Percentiles rank a stretch among this genome's conserved stretches.
These are phyloP conservation scores for Donacobius atricapilla DNA, from an alignment of 2,113 vertebrate species.

Conservation along the genomic window DNA sequence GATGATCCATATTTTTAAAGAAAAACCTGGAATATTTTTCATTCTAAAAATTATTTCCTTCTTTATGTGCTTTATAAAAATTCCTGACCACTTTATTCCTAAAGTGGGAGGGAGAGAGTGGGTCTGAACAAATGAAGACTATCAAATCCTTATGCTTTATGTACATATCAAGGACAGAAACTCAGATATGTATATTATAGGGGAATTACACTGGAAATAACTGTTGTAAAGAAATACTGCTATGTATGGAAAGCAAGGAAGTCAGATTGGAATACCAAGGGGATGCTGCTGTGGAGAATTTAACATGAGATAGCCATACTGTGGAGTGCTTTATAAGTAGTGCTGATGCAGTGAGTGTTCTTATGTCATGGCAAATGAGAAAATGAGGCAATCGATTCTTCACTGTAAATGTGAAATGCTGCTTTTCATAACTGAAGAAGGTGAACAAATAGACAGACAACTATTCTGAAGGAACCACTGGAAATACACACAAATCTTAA, in stretches of 20 bases:
- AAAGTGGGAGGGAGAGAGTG: background rate
- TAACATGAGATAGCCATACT: background rate
- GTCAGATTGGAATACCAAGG: background rate
- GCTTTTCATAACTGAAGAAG: background rate
- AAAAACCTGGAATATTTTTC: background rate
- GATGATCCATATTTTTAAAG: background rate
- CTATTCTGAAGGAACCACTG: background rate
- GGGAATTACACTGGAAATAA: background rate
- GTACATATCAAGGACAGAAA: background rate
- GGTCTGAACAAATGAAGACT: background rate
- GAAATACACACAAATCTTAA: background rate
- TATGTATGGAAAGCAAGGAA: background rate
- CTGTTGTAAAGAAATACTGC: background rate
- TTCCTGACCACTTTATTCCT: background rate
- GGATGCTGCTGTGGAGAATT: background rate
- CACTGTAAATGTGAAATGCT: background rate
- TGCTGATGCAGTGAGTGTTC: background rate
- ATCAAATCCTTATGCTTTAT: background rate
- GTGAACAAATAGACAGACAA: background rate
- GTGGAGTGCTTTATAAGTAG: background rate
- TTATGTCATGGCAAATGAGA: background rate
- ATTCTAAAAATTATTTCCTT: background rate
- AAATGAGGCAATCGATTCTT: background rate
- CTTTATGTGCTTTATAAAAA: background rate
- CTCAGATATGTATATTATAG: background rate